Conservation (phyloP, 2,888 invertebrate species). For the Ormyrus rosae region DNA sequence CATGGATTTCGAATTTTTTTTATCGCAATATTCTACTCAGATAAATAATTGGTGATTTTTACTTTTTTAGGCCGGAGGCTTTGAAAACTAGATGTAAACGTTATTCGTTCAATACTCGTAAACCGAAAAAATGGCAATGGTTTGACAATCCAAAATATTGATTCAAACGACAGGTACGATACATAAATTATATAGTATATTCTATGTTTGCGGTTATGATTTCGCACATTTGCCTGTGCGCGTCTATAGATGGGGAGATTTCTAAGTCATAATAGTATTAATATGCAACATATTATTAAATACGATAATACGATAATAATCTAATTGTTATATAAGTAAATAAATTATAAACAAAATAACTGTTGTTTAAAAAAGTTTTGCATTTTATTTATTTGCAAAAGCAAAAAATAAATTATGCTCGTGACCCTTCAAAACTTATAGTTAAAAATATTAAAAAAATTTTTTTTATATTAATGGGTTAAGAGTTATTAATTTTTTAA, state of each 20-base stretch:
- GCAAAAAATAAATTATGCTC: no score
- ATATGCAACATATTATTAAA: constrained; percentile 13
- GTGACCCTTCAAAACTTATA: no score
- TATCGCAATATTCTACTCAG: constrained; percentile 64
- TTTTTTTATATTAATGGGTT: no score
- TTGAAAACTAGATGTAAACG: constrained; percentile 76
- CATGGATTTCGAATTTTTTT: constrained; percentile 73
- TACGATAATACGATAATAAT: neutral
- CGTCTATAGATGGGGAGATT: neutral
- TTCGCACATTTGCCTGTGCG: neutral
- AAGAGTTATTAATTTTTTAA: no score
- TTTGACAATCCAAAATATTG: constrained; percentile 79
- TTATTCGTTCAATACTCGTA: constrained; percentile 78
- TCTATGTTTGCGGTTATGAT: no score
- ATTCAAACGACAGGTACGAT: no score
- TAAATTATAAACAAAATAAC: no score
- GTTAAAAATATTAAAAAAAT: no score
- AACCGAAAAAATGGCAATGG: constrained; percentile 80
- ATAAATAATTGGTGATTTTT: neutral
- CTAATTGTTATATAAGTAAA: no score
- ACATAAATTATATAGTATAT: no score
- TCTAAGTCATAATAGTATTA: constrained; percentile 38
- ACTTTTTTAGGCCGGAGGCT: constrained; percentile 49
- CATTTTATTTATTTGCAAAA: no score
- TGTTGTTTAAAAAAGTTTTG: no score